These are phyloP conservation scores for Stegostoma tigrinum DNA, from an alignment of 2,113 vertebrate genomes.

Conservation along the genomic window DNA sequence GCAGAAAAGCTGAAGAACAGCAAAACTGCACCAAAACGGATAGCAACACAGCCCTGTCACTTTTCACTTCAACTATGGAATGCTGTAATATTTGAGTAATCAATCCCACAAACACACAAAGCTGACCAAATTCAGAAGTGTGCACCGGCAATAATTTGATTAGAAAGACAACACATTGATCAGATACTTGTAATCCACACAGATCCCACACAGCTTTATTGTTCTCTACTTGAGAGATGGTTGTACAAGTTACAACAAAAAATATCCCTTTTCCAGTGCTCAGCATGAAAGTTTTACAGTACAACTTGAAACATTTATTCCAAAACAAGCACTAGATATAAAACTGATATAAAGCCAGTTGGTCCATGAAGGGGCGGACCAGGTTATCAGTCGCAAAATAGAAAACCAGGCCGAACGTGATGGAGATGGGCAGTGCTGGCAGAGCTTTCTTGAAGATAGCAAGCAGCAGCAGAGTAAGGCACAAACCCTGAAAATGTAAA, in stretches of 20 bases:
- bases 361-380: constrained; percentile 39
- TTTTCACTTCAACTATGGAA: not conserved
- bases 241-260: constrained; percentile 12
- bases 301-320: not conserved
- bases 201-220: not conserved
- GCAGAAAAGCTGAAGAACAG: not conserved
- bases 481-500: constrained; percentile 70
- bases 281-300: not conserved
- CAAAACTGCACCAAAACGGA: not conserved
- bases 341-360: constrained; percentile 91
- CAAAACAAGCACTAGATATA: constrained; percentile 76
- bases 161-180: not conserved
- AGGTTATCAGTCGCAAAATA: constrained; percentile 95
- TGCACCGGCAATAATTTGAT: not conserved
- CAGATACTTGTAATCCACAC: constrained; percentile 19
- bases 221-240: not conserved
- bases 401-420: constrained; percentile 95
- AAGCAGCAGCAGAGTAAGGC: constrained; percentile 90
- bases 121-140: not conserved
- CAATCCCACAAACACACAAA: not conserved
- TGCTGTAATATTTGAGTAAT: not conserved
- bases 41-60: no score
- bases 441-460: constrained; percentile 99
- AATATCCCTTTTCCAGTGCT: constrained; percentile 22
- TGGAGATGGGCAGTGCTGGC: constrained; percentile 94